These are phyloP conservation scores for Eudemis profundana DNA, from an alignment of 2,888 invertebrate species.

Conservation along the genomic window DNA sequence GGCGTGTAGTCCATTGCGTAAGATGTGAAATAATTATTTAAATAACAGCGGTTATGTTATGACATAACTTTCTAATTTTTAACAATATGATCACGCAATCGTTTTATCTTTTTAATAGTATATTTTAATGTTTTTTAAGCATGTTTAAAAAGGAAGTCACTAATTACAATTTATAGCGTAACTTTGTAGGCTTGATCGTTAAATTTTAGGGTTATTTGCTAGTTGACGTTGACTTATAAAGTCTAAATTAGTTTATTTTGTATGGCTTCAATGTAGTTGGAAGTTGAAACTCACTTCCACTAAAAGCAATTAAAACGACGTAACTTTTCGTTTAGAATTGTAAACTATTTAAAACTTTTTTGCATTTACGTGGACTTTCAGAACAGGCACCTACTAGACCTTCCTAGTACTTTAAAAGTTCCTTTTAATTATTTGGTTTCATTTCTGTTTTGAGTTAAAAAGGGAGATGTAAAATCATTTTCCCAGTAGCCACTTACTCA, in stretches of 20 bases:
- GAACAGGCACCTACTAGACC: too few relatives aligned
- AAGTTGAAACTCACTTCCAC: background rate
- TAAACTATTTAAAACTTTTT: background rate
- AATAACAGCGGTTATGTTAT: constrained; percentile 71
- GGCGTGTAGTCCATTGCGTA: constrained; percentile 65
- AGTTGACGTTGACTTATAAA: background rate
- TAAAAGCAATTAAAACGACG: background rate
- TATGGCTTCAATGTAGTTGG: background rate
- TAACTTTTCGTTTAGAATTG: too few relatives aligned
- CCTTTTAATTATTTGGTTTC: too few relatives aligned
- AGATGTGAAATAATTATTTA: constrained; percentile 81
- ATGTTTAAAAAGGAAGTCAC: constrained; percentile 35
- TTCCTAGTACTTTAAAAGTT: too few relatives aligned
- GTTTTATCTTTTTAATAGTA: constrained; percentile 48
- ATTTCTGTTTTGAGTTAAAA: too few relatives aligned
- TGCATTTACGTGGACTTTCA: too few relatives aligned
- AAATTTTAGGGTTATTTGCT: constrained; percentile 1
- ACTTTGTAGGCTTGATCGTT: constrained; percentile 11
- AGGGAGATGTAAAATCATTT: too few relatives aligned
- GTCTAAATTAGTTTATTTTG: background rate
- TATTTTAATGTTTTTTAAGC: constrained; percentile 39
- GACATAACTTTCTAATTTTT: constrained; percentile 73
- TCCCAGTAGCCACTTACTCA: too few relatives aligned
- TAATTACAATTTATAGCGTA: constrained; percentile 33
- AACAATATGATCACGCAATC: constrained; percentile 71